Evolutionary conservation across 2,113 vertebrate genomes (phyloP).

Genomic region (Dunckerocampus dactyliophorus): DNA sequence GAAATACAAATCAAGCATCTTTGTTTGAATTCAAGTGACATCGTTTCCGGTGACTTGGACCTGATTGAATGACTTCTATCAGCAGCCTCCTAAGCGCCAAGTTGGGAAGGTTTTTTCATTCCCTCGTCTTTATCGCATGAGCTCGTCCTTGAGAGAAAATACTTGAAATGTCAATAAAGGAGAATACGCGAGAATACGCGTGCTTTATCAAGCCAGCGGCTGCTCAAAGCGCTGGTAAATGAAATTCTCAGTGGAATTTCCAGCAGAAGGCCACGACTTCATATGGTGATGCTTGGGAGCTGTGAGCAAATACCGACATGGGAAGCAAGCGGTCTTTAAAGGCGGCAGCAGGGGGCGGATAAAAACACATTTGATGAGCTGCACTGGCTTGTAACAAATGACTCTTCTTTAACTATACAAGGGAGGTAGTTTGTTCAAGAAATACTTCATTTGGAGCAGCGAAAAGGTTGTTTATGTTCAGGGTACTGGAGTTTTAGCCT

Average conservation of each 20-base stretch:
- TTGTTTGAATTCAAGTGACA: conserved; percentile 23
- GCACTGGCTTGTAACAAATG: background rate
- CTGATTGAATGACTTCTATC: conserved; percentile 27
- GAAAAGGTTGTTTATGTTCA: too few relatives aligned
- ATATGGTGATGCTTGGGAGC: conserved; percentile 11
- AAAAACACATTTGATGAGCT: conserved; percentile 1
- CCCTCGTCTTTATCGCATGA: conserved; percentile 10
- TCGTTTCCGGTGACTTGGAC: conserved; percentile 27
- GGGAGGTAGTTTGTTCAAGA: too few relatives aligned
- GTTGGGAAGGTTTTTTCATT: background rate
- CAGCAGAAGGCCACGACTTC: conserved; percentile 21
- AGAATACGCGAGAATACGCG: conserved; percentile 16
- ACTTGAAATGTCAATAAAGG: conserved; percentile 8
- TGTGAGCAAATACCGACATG: conserved; percentile 33
- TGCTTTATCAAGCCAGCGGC: conserved; percentile 28
- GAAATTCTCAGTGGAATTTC: conserved; percentile 29
- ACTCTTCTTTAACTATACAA: background rate
- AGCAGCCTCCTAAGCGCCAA: background rate
- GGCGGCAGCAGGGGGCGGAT: background rate
- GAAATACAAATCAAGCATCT: conserved; percentile 22
- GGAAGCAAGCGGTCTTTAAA: conserved; percentile 38
- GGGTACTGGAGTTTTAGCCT: too few relatives aligned
- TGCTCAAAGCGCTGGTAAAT: conserved; percentile 28
- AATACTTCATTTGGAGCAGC: too few relatives aligned
- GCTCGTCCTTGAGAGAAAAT: conserved; percentile 25